phyloP scores from a whole-genome alignment of 37 sponge, comb jelly and placozoan species.

The Diacarnus erythraeanus region DNA sequence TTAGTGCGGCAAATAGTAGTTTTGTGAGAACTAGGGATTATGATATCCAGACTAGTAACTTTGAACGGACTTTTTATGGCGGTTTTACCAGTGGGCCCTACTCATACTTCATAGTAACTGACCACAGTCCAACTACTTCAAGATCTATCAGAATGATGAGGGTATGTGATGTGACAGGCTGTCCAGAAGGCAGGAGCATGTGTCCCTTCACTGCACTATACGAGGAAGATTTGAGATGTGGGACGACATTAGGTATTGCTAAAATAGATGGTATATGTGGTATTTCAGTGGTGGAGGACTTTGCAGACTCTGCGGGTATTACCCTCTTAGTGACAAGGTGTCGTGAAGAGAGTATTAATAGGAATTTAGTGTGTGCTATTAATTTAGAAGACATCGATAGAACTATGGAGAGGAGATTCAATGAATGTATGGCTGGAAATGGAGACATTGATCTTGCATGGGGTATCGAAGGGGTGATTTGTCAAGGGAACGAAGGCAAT shows the following conservation, averaged over 20 bases:
- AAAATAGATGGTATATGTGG: conserved; percentile 12
- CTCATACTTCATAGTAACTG: conserved; percentile 12
- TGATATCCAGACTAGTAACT: background rate
- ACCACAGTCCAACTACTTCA: background rate
- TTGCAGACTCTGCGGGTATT: conserved; percentile 8
- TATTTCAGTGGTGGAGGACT: conserved; percentile 14
- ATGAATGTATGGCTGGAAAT: background rate
- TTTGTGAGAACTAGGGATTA: background rate
- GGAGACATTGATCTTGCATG: background rate
- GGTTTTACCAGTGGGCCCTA: conserved; percentile 17
- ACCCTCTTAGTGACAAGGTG: conserved; percentile 17
- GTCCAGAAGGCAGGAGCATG: background rate
- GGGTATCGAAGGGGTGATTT: background rate
- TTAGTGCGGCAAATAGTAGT: background rate
- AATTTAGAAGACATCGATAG: conserved; percentile 1
- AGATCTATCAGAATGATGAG: conserved; percentile 19
- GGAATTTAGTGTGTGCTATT: conserved; percentile 12
- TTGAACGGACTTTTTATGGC: conserved; percentile 1
- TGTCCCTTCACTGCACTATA: conserved; percentile 19
- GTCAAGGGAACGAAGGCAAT: background rate
- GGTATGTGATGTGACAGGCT: conserved; percentile 15
- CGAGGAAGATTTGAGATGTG: conserved; percentile 6
- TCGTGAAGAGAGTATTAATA: background rate
- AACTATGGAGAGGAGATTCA: conserved; percentile 12
- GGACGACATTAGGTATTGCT: background rate